Evolutionary conservation across 2,113 vertebrate genomes (phyloP), one percentile per base, ranked within the genome.

Genomic region (Garra rufa): DNA sequence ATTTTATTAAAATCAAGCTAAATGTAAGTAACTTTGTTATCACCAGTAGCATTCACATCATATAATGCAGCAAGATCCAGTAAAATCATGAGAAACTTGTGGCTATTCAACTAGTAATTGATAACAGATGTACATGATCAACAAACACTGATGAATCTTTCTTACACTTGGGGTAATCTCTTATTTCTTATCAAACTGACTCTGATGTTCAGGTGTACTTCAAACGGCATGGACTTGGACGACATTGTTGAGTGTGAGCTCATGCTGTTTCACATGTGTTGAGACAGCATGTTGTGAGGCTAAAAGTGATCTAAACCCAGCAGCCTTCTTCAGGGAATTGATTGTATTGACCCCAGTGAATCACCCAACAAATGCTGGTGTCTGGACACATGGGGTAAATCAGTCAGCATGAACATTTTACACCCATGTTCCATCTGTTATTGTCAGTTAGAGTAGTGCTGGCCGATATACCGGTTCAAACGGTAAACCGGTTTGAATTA

Each of bases 261-360:
- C 74, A 59, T 82, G 71, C 44, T 75, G 59, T 65, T 59, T 43
- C 55, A 50, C 82, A 75, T 48, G 78, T 70, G 75, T 78, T 26
- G 34, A 21, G 63, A 21, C 63, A n/a, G 75, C 48, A 57, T 70
- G 59, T 70, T 77, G 44, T 52, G 74, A 79, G 76, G 52, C 41
- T 77, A 50, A 48, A 34, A 21, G 21, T 69, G 70, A 83, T 43
- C 38, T 75, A 75, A 61, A 81, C 77, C 48, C 74, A 21, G 30
- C 48, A 41, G 14, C 30, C 48, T 10, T 57, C 46, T 43, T 48
- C 43, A 38, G 30, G 52, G 38, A 17, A 65, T 79, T 80, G 82
- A 83, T 83, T 74, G 28, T 79, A 71, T 79, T 83, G 81, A 80
- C 30, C 79, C 34, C 46, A 76, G 24, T 46, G 63, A 65, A 52